A percentile compares a stretch with the other conserved stretches of the same genome.
Evolutionary conservation across 2,113 vertebrate species (phyloP).

Genomic region (Strigops habroptila): DNA sequence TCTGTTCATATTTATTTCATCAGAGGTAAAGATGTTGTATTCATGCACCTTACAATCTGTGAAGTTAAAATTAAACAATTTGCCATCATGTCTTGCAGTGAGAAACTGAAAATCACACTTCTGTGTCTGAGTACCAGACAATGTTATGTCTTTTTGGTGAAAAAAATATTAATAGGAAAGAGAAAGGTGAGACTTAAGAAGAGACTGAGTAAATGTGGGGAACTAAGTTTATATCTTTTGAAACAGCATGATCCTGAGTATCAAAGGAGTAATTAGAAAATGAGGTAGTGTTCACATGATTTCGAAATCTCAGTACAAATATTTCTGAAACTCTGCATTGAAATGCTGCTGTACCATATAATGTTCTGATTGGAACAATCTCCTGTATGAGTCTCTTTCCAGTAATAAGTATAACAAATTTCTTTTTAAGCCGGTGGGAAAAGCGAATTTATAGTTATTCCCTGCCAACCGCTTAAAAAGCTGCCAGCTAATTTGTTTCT

Average conservation of each 20-base stretch:
- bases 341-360: conserved; percentile 30
- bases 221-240: not conserved
- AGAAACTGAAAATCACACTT: conserved; percentile 67
- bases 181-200: conserved; percentile 37
- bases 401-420: conserved; percentile 75
- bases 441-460: conserved; percentile 61
- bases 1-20: conserved; percentile 57
- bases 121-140: conserved; percentile 44
- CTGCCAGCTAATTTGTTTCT: conserved; percentile 61
- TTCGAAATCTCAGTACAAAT: conserved; percentile 24
- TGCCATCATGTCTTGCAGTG: conserved; percentile 48
- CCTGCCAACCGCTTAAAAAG: conserved; percentile 54
- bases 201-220: not conserved
- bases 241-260: conserved; percentile 11
- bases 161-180: conserved; percentile 12
- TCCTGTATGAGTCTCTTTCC: conserved; percentile 71
- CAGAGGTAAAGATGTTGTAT: conserved; percentile 31
- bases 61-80: conserved; percentile 74
- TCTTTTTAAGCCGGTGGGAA: conserved; percentile 56
- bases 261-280: conserved; percentile 50
- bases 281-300: conserved; percentile 15
- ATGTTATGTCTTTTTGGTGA: conserved; percentile 53
- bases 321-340: conserved; percentile 44
- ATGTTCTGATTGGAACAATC: conserved; percentile 66
- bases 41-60: conserved; percentile 53